Conservation (phyloP, 1,140 invertebrate genomes). For the Triops cancriformis region DNA sequence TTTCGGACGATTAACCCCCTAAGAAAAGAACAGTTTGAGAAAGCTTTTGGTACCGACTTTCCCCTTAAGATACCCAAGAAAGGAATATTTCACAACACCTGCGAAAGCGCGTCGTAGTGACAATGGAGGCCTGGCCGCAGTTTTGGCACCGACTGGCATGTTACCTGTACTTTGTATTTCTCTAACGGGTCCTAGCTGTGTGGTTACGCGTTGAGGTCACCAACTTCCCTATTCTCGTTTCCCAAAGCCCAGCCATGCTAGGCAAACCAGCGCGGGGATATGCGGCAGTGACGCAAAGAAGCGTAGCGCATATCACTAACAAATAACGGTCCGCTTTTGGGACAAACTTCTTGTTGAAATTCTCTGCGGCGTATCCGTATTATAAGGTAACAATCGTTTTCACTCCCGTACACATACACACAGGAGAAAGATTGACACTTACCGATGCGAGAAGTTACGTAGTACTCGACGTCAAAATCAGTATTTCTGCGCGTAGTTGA, state of each 20-base stretch:
- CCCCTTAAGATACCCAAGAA: too few species aligned
- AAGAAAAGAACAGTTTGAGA: background rate
- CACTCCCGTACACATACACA: background rate
- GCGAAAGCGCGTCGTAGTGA: background rate
- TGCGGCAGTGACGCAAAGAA: background rate
- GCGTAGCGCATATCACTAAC: background rate
- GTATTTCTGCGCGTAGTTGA: background rate
- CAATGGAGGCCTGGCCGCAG: background rate
- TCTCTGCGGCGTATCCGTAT: background rate
- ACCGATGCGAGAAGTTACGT: background rate
- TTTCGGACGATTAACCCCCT: background rate
- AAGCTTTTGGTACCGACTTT: background rate
- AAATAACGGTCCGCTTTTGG: background rate
- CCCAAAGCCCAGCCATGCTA: background rate
- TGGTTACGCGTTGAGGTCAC: conserved; percentile 9
- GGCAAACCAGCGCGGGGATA: background rate
- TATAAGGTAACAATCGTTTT: background rate
- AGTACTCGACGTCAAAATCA: background rate
- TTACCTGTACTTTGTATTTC: background rate
- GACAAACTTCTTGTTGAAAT: background rate
- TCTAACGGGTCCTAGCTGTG: background rate
- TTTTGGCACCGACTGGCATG: background rate
- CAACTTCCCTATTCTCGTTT: conserved; percentile 4
- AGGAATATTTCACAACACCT: background rate
- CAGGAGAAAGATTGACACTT: background rate